Evolutionary conservation across 53 echinoderm and acorn worm species (phyloP), one percentile per base, ranked within the genome.

Genomic region (Holothuria leucospilota): DNA sequence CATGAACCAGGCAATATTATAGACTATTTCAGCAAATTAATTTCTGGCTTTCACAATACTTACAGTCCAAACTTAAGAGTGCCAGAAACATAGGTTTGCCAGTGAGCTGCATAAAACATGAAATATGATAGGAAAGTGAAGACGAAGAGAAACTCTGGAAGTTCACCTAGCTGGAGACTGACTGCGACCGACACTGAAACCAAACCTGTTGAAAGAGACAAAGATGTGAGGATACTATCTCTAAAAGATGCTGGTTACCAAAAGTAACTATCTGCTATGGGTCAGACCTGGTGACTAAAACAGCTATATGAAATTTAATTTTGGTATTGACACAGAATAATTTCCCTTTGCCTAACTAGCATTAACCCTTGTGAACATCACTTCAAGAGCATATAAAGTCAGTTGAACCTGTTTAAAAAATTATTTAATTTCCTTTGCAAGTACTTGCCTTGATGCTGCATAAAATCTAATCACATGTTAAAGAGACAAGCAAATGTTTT

Each of bases 41-140:
- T n/a, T 52, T 52, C 15, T 11, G 12, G 52, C 9, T 14, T 52
- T 52, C 15, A 52, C 18, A 56, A 18, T 90, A 91, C 93, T 93
- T 86, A 97, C 98, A 63, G 86, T 78, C 95, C 95, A 90, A 97
- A 97, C 13, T 91, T 90, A 20, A 97, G 84, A n/a, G 98, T 95
- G 29, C 98, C 98, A 23, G 93, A 97, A 8, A 97, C 98, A 29
- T 97, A 97, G 1, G 98, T 93, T 71, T 95, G 95, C 98, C 98
- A 97, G 60, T 97, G 98, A 11, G 98, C 98, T 0, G 82, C 60
- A 84, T 95, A 97, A 77, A 93, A 98, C 88, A 98, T 77, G 49
- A 93, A 86, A 60, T 88, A 81, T 2, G 95, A 86, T 16, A 87
- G 24, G 40, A 82, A 71, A 15, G 73, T 52, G 15, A 92, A 68